Evolutionary conservation across 2,113 vertebrate genomes (phyloP).

Genomic region (Mustela lutreola): DNA sequence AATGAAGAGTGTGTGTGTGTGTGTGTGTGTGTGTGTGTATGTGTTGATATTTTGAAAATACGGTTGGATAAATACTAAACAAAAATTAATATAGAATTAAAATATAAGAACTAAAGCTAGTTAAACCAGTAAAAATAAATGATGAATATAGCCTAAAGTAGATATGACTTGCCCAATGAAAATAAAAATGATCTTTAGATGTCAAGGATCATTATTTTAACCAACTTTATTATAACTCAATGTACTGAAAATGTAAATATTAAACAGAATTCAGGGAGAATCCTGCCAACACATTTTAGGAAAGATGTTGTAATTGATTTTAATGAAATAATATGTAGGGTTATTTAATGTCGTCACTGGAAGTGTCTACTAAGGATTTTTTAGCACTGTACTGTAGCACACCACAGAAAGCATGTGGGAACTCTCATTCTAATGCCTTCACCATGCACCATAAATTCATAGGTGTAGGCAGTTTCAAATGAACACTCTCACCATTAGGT

Average conservation of each 20-base stretch:
- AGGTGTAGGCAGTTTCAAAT: not conserved
- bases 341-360: not conserved
- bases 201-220: not conserved
- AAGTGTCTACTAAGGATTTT: not conserved
- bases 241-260: constrained; percentile 23
- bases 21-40: not conserved
- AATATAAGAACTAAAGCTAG: constrained; percentile 8
- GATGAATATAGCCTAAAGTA: not conserved
- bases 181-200: not conserved
- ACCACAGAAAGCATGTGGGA: not conserved
- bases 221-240: not conserved
- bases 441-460: not conserved
- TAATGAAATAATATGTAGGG: not conserved
- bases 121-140: constrained; percentile 1
- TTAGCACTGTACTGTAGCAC: not conserved
- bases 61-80: not conserved
- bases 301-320: not conserved
- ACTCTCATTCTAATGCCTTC: not conserved
- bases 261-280: not conserved
- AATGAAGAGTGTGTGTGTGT: not conserved
- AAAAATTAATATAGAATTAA: constrained; percentile 40
- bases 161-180: not conserved
- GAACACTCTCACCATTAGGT: not conserved
- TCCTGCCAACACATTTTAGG: not conserved
- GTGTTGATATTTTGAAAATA: not conserved